Evolutionary conservation across 2,797 vertebrate species (phyloP).

Genomic region (Myotis myotis): DNA sequence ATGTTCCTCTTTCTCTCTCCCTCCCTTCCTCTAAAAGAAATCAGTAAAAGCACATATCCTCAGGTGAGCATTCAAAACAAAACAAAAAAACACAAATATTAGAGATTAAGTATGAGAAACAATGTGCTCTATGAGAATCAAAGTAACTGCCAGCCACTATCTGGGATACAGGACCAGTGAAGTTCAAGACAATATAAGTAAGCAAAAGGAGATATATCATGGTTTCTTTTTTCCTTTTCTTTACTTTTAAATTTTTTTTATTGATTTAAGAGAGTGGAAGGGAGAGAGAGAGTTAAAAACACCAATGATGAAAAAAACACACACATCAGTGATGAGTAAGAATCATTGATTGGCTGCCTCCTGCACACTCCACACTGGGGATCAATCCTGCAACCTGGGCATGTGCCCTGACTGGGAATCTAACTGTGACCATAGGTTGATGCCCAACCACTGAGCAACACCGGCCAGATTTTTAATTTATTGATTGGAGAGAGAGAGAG

Average conservation of each 20-base stretch:
- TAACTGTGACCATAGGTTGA: too few species aligned
- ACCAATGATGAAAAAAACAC: background rate
- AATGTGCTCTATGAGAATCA: background rate
- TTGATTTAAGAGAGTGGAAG: background rate
- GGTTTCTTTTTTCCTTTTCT: background rate
- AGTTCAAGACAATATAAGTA: background rate
- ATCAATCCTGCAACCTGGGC: too few species aligned
- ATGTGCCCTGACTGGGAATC: too few species aligned
- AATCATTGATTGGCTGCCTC: too few species aligned
- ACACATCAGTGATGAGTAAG: too few species aligned
- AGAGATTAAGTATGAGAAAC: background rate
- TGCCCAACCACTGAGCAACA: too few species aligned
- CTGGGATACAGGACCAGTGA: background rate
- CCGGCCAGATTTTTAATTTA: background rate
- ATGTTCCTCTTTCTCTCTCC: background rate
- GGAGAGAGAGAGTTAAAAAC: background rate
- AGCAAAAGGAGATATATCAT: background rate
- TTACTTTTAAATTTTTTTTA: background rate
- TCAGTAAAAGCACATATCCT: background rate
- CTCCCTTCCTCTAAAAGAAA: background rate
- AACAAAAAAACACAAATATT: background rate
- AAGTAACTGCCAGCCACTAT: background rate
- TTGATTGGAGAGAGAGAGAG: too few species aligned
- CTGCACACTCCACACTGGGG: too few species aligned
- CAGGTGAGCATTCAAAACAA: background rate